A percentile compares a stretch with the other conserved stretches of the same genome.
Evolutionary conservation across 92 coral and sea anemone genomes (phyloP).

Genomic region (Porites divaricata): DNA sequence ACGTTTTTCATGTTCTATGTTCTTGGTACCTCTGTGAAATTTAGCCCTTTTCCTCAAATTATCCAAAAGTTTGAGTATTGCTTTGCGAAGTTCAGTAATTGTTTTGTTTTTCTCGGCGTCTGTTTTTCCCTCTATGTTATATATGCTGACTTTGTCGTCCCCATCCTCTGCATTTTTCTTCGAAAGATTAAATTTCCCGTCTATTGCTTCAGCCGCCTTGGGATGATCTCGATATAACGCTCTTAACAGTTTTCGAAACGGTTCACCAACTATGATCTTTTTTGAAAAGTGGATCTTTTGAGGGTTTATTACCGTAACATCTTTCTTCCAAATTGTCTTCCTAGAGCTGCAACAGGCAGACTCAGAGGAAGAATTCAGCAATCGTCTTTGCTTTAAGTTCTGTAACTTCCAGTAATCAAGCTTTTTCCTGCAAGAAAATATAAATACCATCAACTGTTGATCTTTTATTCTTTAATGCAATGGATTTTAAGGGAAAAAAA

Average conservation of each 20-base stretch:
- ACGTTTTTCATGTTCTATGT: neutral
- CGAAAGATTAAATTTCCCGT: slow-evolving; percentile 6
- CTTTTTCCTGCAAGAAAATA: neutral
- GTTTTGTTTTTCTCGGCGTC: slow-evolving; percentile 35
- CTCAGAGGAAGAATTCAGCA: neutral
- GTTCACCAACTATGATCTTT: slow-evolving; percentile 13
- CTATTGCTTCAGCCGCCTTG: slow-evolving; percentile 12
- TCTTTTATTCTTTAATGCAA: too few species aligned
- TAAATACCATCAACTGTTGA: too few species aligned
- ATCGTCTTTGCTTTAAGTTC: slow-evolving; percentile 5
- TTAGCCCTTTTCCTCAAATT: slow-evolving; percentile 8
- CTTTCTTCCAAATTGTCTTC: slow-evolving; percentile 10
- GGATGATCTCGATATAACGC: slow-evolving; percentile 13
- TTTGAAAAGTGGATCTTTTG: slow-evolving; percentile 9
- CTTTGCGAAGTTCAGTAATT: slow-evolving; percentile 29
- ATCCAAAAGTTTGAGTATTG: slow-evolving; percentile 26
- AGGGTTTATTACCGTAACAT: slow-evolving; percentile 17
- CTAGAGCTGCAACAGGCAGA: neutral
- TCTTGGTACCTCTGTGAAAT: neutral
- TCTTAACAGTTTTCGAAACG: slow-evolving; percentile 30
- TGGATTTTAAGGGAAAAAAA: too few species aligned
- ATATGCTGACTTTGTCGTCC: slow-evolving; percentile 2
- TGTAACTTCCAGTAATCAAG: neutral
- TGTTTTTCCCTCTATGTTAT: slow-evolving; percentile 10
- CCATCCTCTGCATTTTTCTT: neutral